Percentiles rank a stretch among this genome's conserved stretches.
Evolutionary conservation across 2,113 vertebrate genomes (phyloP).

Genomic region (Gymnobelideus leadbeateri): DNA sequence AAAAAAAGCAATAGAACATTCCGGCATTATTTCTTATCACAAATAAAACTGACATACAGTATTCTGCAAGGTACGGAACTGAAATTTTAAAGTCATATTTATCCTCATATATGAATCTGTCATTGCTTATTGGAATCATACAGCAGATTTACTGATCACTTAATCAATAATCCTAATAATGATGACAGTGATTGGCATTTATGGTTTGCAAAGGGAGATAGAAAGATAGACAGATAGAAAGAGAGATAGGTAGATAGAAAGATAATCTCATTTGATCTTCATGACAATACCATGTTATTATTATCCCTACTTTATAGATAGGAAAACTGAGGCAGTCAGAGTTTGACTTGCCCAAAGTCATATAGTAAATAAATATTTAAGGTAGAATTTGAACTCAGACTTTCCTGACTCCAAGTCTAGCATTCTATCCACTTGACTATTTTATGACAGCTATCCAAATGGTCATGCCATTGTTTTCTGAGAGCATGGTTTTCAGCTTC

Average conservation of each 20-base stretch:
- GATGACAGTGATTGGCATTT: neutral
- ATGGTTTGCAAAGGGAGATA: neutral
- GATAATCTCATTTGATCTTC: neutral
- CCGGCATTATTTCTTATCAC: constrained; percentile 53
- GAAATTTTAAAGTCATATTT: neutral
- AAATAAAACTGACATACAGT: constrained; percentile 35
- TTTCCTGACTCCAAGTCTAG: neutral
- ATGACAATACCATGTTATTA: neutral
- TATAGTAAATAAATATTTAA: neutral
- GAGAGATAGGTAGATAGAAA: neutral
- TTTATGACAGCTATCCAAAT: neutral
- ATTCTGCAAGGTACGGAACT: constrained; percentile 34
- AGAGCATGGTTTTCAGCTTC: neutral
- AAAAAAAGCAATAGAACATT: constrained; percentile 69
- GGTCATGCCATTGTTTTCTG: neutral
- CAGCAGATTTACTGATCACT: neutral
- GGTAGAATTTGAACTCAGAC: neutral
- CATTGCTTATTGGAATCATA: neutral
- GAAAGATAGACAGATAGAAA: too few relatives aligned
- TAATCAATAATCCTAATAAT: neutral
- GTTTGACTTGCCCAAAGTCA: neutral
- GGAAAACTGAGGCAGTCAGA: neutral
- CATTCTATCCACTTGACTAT: neutral
- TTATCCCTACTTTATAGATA: neutral
- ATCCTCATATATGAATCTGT: neutral